Base-by-base conservation (phyloP, 2,113 vertebrate species). In the Telmatochromis sp. region DNA sequence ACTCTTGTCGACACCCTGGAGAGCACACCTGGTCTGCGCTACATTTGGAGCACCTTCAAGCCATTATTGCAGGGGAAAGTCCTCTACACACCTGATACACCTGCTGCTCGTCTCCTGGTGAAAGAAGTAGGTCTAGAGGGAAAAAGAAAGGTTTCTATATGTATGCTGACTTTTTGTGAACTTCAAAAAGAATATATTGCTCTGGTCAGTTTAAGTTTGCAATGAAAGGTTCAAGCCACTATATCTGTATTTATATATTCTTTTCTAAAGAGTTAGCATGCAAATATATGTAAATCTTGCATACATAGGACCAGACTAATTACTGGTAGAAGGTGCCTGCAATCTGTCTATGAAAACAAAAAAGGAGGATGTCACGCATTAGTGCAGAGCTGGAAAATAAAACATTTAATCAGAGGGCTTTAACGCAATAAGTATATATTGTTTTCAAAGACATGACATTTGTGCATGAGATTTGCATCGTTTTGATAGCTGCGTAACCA, bases 41-140 rank as follows among this genome's bases (percentile, higher is more conserved):
- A 97, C 93, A 94, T 99, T 81, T 99, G 98, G 99, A 97, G 94
- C 81, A 97, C 97, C 82, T 96, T 99, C 82, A 98, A 97, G 70
- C 98, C 98, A 1, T 92, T 99, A 83, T 89, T 99, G 83, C 93
- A 96, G 45, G 99, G 98, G 83, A 98, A 99, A 95, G 93, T 99
- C 92, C 96, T 99, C 79, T 99, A 98, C 91, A 96, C 98, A 8
- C 99, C 99, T 3, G 97, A 98, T 91, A 98, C 97, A 3, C 97
- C 97, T 37, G 97, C 96, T 3, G 94, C 97, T 14, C 97, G 95
- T 80, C 96, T 91, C 73, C 92, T 99, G 55, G 96, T 99, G 95
- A 91, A 95, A 80, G 97, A 99, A 97, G 99, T 99, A 96, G 96
- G 84, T 54, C 49, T 33, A 13, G 12, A 26, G 15, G 65, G 28